phyloP scores from a whole-genome alignment of 2,113 vertebrate genomes.

The Phasianus colchicus region DNA sequence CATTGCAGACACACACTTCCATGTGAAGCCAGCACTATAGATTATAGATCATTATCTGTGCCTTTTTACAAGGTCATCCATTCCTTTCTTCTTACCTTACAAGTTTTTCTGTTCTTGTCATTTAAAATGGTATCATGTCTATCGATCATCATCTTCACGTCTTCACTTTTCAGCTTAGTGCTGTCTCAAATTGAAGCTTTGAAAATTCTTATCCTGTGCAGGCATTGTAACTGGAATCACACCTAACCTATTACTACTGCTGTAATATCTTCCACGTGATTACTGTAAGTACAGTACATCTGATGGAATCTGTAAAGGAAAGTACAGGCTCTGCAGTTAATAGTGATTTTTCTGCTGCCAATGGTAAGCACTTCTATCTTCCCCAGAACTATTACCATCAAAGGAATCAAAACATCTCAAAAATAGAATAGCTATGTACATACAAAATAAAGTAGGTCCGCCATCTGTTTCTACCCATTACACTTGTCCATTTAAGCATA shows the following conservation, averaged over 20 bases:
- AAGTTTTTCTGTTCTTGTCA: conserved; percentile 45
- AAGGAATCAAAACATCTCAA: background rate
- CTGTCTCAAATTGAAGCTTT: conserved; percentile 60
- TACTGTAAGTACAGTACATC: background rate
- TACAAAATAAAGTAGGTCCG: background rate
- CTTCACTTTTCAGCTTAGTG: conserved; percentile 59
- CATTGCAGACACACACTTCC: background rate
- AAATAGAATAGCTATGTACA: background rate
- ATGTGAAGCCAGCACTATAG: conserved; percentile 27
- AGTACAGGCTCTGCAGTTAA: background rate
- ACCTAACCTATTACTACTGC: conserved; percentile 32
- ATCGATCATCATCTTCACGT: conserved; percentile 54
- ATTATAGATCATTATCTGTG: conserved; percentile 57
- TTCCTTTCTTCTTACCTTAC: conserved; percentile 36
- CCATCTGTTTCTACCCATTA: background rate
- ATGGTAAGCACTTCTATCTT: conserved; percentile 5
- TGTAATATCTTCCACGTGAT: conserved; percentile 43
- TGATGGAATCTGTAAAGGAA: conserved; percentile 46
- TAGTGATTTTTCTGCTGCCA: conserved; percentile 1
- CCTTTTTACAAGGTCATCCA: conserved; percentile 60
- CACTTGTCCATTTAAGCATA: background rate
- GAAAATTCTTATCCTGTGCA: conserved; percentile 57
- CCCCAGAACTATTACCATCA: background rate
- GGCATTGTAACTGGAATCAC: conserved; percentile 57
- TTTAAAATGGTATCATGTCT: conserved; percentile 54